Conservation (phyloP, 2,888 invertebrate genomes). For the Leptopterna dolabrata region DNA sequence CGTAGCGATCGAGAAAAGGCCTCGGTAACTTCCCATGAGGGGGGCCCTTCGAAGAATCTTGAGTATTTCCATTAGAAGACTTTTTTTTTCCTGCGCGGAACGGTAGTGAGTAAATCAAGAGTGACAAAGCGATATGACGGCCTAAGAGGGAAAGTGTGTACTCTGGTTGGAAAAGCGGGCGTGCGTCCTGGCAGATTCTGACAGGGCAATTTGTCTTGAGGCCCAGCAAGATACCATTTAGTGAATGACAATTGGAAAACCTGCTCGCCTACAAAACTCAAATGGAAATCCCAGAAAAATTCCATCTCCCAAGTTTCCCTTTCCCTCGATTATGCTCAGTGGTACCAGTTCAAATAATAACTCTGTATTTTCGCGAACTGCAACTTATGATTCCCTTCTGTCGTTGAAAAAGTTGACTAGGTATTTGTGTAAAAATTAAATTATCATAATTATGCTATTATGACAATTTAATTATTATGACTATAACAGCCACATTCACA, state of each 20-base stretch:
- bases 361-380: no score
- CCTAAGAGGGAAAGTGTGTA: conserved; percentile 39
- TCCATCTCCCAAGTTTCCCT: no score
- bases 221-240: not conserved
- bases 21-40: not conserved
- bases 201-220: not conserved
- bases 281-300: not conserved
- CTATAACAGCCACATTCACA: no score
- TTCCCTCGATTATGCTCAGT: no score
- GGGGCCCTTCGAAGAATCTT: not conserved
- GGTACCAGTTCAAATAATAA: no score
- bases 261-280: not conserved
- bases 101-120: conserved; percentile 27
- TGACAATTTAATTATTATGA: no score
- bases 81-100: not conserved
- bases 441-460: no score
- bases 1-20: not conserved
- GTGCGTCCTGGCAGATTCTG: not conserved
- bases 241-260: not conserved
- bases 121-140: conserved; percentile 47
- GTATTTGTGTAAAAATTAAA: no score
- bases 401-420: no score
- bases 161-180: not conserved
- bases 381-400: no score
- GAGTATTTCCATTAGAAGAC: conserved; percentile 35